Percentiles rank a stretch among this genome's conserved stretches.
Evolutionary conservation across 2,888 invertebrate species (phyloP).

Genomic region (Lepidocyrtinus sp.): DNA sequence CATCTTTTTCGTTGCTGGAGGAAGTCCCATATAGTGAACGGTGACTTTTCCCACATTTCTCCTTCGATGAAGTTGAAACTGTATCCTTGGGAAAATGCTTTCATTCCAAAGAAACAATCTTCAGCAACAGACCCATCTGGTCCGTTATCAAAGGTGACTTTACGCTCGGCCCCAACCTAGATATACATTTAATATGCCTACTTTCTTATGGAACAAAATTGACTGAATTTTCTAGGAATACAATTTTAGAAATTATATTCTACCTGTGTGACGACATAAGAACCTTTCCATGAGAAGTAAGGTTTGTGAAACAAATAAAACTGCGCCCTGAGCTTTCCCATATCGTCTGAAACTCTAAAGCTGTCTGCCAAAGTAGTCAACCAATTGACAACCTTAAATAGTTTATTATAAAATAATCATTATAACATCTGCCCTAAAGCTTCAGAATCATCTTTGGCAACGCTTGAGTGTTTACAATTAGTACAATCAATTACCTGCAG

Average conservation of each 20-base stretch:
- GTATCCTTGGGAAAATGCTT: conserved; percentile 91
- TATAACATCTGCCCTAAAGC: too few relatives aligned
- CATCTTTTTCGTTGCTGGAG: conserved; percentile 96
- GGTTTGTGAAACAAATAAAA: conserved; percentile 95
- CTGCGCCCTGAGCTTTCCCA: conserved; percentile 95
- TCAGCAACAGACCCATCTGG: conserved; percentile 98
- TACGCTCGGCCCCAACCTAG: conserved; percentile 91
- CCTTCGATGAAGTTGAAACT: conserved; percentile 97
- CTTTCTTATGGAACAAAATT: not conserved
- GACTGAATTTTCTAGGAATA: too few relatives aligned
- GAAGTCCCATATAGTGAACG: conserved; percentile 95
- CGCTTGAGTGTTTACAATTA: conserved; percentile 88
- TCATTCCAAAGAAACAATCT: conserved; percentile 98
- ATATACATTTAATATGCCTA: not conserved
- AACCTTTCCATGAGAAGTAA: conserved; percentile 98
- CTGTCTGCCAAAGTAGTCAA: conserved; percentile 96
- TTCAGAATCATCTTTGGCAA: too few relatives aligned
- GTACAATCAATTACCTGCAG: too few relatives aligned
- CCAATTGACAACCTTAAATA: conserved; percentile 88
- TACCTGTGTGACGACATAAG: conserved; percentile 97
- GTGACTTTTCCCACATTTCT: conserved; percentile 99
- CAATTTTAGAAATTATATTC: too few relatives aligned
- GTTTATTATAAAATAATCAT: too few relatives aligned
- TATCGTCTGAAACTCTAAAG: conserved; percentile 96
- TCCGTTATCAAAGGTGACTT: conserved; percentile 96